phyloP scores from a whole-genome alignment of 2,113 vertebrate genomes.

The Ciconia maguari region DNA sequence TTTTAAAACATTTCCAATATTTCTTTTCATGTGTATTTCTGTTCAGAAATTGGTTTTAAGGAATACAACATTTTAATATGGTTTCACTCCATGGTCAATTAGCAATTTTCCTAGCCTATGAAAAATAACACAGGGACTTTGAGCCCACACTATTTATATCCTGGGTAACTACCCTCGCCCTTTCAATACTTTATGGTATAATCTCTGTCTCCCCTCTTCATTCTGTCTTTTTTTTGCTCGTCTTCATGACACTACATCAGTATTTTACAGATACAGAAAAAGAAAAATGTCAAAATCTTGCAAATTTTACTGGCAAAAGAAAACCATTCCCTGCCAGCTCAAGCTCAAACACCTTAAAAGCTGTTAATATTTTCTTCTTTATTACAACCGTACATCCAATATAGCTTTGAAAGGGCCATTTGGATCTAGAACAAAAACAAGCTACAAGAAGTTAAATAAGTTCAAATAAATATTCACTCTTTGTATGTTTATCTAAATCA shows the following conservation, averaged over 20 bases:
- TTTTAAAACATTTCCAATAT: background rate
- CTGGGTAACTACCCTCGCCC: background rate
- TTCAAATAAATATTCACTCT: constrained; percentile 10
- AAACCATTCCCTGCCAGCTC: background rate
- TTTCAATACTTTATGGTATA: background rate
- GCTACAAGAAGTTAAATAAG: background rate
- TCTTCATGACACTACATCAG: background rate
- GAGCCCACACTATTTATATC: background rate
- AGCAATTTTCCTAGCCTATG: background rate
- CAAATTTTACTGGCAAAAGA: background rate
- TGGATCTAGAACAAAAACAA: constrained; percentile 20
- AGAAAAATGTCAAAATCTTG: background rate
- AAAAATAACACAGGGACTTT: background rate
- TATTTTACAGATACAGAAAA: background rate
- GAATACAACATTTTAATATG: background rate
- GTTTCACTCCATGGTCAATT: background rate
- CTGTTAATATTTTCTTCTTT: background rate
- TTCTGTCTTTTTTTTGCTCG: background rate
- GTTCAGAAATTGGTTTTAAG: background rate
- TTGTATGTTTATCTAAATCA: background rate
- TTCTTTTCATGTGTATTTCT: background rate
- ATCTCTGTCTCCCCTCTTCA: background rate
- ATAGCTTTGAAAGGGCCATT: constrained; percentile 4
- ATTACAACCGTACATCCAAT: background rate
- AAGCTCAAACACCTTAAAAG: background rate